Percentiles rank a stretch among this genome's conserved stretches.
These are phyloP conservation scores for Luscinia luscinia DNA, from an alignment of 2,797 vertebrate genomes.

Conservation along the genomic window DNA sequence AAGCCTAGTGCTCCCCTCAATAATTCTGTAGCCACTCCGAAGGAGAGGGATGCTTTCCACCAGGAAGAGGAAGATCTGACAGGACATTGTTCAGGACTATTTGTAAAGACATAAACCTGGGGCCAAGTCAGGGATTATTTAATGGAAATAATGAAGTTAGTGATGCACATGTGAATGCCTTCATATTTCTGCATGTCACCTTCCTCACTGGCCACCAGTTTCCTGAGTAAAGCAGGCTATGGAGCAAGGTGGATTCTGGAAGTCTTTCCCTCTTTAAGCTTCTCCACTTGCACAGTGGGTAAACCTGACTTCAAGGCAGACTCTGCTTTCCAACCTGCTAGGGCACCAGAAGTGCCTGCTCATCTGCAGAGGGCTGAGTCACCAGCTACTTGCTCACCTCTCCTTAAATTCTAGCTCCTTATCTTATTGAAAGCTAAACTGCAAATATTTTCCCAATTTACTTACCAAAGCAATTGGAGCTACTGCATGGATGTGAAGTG, in stretches of 20 bases:
- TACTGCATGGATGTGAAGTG: not conserved
- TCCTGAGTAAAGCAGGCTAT: not conserved
- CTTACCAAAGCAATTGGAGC: not conserved
- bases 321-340: not conserved
- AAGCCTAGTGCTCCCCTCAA: not conserved
- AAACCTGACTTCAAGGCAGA: not conserved
- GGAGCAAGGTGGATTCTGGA: not conserved
- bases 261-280: not conserved
- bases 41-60: not conserved
- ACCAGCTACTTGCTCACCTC: not conserved
- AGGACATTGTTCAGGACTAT: not conserved
- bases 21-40: not conserved
- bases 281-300: not conserved
- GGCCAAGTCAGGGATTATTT: not conserved
- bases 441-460: not conserved
- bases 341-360: not conserved
- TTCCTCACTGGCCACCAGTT: not conserved
- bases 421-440: not conserved
- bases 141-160: not conserved
- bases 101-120: not conserved
- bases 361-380: not conserved
- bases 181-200: not conserved
- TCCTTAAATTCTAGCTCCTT: not conserved
- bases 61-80: not conserved
- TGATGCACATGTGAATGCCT: not conserved